A percentile compares a stretch with the other conserved stretches of the same genome.
Evolutionary conservation across 2,888 invertebrate species (phyloP).

Genomic region (Orgyia antiqua): DNA sequence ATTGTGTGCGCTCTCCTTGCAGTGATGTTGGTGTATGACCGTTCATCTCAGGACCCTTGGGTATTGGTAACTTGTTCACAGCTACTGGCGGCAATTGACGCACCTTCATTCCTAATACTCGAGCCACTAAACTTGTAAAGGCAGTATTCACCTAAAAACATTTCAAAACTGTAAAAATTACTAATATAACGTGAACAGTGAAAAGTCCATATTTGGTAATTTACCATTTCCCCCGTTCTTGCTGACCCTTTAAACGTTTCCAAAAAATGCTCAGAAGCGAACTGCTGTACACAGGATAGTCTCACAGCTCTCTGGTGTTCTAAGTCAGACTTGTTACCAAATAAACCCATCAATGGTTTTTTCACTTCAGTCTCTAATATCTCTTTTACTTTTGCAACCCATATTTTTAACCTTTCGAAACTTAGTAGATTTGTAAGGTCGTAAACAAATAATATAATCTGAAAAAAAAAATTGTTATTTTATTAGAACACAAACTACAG

Average conservation of each 20-base stretch:
- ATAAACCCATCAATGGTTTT: constrained; percentile 77
- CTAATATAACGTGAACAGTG: too few species aligned
- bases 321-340: constrained; percentile 86
- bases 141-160: constrained; percentile 77
- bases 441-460: constrained; percentile 89
- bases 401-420: constrained; percentile 86
- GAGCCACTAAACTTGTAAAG: constrained; percentile 82
- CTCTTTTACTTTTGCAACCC: constrained; percentile 80
- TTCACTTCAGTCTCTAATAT: constrained; percentile 58
- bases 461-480: too few species aligned
- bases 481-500: too few species aligned
- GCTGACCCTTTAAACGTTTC: constrained; percentile 82
- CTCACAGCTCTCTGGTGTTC: constrained; percentile 85
- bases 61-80: constrained; percentile 29
- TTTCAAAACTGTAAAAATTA: too few species aligned
- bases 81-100: constrained; percentile 28
- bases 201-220: too few species aligned
- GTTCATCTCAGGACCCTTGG: constrained; percentile 21
- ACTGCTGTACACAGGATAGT: constrained; percentile 80
- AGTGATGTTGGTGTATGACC: constrained; percentile 17
- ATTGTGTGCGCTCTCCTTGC: constrained; percentile 32
- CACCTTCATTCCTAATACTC: constrained; percentile 43
- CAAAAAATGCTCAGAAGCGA: constrained; percentile 80
- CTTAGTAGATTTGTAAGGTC: constrained; percentile 89
- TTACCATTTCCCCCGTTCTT: constrained; percentile 85